Base-by-base conservation (phyloP, 2,113 vertebrate genomes). In the Poeciliopsis turrubarensis region DNA sequence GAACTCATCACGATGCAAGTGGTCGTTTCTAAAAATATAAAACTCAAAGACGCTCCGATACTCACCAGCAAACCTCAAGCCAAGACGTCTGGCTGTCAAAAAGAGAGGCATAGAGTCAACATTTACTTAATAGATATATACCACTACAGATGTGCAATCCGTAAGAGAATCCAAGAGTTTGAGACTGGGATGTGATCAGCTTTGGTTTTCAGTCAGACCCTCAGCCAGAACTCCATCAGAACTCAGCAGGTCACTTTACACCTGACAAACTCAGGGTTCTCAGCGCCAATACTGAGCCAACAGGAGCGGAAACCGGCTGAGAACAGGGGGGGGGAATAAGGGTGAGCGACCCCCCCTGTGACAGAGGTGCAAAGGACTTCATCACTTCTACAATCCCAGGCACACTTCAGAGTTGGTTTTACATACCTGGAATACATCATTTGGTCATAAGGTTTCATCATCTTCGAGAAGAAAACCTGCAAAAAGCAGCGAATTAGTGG, bases 261-360 rank as follows among this genome's bases (percentile, higher is more conserved):
- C 73, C 73, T 75, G 54, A 3, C 7, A 14, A 0, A 0, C 0
- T 0, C 73, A 68, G 73, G 73, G 73, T 75, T 75, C 65, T 75
- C 65, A 68, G 73, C 2, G 1, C 73, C 73, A 60, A n/a, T 68
- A 39, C 65, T 22, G 10, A 6, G 65, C 1, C 73, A 75, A 75
- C 73, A 75, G 54, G 73, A 68, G 73, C 25, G 0, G 27, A 30
- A 65, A 17, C 64, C 27, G 31, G 57, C 63, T 0, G 11, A 26
- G 47, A 15, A 0, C 0, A 27, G 26, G 29, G 9, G 0, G 10
- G 6, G n/a, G n/a, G n/a, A n/a, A n/a, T n/a, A n/a, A n/a, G n/a
- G n/a, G n/a, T n/a, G n/a, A n/a, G n/a, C n/a, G n/a, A n/a, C n/a
- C n/a, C n/a, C n/a, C n/a, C n/a, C n/a, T n/a, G n/a, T n/a, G n/a